A percentile compares a stretch with the other conserved stretches of the same genome.
These are phyloP conservation scores for Percopsis omiscomaycus DNA, from an alignment of 2,797 vertebrate genomes.

Conservation along the genomic window DNA sequence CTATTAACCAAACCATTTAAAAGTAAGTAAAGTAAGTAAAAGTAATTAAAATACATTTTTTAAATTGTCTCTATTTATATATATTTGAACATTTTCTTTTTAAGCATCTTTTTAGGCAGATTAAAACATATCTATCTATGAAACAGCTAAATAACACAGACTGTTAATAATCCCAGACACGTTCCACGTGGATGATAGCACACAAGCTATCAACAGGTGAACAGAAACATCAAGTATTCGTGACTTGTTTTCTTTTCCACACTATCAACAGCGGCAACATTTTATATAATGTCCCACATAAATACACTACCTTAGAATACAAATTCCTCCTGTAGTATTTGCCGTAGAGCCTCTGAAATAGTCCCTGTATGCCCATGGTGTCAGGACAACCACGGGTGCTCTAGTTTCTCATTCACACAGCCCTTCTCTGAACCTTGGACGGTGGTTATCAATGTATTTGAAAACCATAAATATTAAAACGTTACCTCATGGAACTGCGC, in stretches of 20 bases:
- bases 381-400: background rate
- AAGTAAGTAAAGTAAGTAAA: background rate
- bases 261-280: conserved; percentile 1
- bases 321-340: conserved; percentile 47
- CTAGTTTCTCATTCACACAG: conserved; percentile 13
- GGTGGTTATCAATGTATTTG: conserved; percentile 29
- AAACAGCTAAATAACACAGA: background rate
- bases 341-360: conserved; percentile 55
- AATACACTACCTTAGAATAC: conserved; percentile 48
- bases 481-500: conserved; percentile 7
- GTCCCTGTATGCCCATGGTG: conserved; percentile 54
- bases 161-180: background rate
- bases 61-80: too few species aligned
- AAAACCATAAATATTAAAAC: conserved; percentile 39
- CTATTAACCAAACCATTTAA: too few species aligned
- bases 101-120: too few species aligned
- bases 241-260: background rate
- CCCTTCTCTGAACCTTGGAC: conserved; percentile 63
- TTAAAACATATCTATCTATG: background rate
- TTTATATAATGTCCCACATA: too few species aligned
- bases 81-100: too few species aligned
- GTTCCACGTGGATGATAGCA: background rate
- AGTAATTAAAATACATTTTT: background rate
- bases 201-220: background rate
- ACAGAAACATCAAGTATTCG: background rate